These are phyloP conservation scores for Sorex fumeus DNA, from an alignment of 2,113 vertebrate genomes.

Conservation along the genomic window DNA sequence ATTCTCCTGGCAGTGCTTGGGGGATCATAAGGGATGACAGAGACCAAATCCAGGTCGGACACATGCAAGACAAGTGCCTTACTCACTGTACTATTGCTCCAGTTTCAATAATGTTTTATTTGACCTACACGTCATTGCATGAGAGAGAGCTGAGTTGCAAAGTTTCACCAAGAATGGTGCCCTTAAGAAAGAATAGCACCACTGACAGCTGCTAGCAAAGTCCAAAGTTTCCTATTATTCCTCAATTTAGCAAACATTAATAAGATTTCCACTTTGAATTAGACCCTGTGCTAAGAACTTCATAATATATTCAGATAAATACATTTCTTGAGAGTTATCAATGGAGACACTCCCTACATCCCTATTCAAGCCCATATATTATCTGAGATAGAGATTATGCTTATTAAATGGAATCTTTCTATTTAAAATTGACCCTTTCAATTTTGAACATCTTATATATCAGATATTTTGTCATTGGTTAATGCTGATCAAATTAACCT, in stretches of 20 bases:
- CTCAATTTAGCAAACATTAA: conserved; percentile 21
- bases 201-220: not conserved
- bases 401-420: not conserved
- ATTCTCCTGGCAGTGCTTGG: too few relatives aligned
- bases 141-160: not conserved
- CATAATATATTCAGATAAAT: not conserved
- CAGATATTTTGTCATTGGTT: not conserved
- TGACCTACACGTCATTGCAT: not conserved
- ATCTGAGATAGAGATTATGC: not conserved
- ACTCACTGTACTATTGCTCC: too few relatives aligned
- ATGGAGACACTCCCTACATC: too few relatives aligned
- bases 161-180: conserved; percentile 15
- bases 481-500: not conserved
- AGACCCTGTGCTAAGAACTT: not conserved
- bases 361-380: conserved; percentile 20
- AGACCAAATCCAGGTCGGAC: too few relatives aligned
- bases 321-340: not conserved
- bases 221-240: not conserved
- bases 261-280: not conserved
- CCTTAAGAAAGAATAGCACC: conserved; percentile 31
- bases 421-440: not conserved
- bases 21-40: too few relatives aligned
- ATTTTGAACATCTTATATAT: conserved; percentile 18
- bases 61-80: too few relatives aligned
- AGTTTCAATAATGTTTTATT: conserved; percentile 8